Evolutionary conservation across 2,797 vertebrate species (phyloP), one percentile per base, ranked within the genome.

Genomic region (Trachurus trachurus): DNA sequence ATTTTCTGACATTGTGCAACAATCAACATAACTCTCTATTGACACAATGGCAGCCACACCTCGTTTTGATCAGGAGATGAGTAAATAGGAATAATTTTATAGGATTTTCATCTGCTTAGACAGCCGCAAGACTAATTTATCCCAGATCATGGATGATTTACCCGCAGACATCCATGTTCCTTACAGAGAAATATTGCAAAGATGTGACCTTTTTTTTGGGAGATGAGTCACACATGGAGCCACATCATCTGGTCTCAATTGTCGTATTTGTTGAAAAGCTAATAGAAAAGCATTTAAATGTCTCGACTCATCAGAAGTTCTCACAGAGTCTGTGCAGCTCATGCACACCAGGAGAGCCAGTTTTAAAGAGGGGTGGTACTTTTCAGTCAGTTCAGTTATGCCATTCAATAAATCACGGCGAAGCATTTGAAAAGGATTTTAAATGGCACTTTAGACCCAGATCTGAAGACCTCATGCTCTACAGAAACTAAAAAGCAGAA

Each of bases 11-110:
- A 78, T 85, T 69, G 82, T 89, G 88, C 83, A 89, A 90, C 85
- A 89, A 91, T 88, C 88, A 86, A 82, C 91, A 89, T 88, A 86
- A 88, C 85, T 93, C 85, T 88, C 61, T 81, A 79, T 85, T 85
- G 89, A 90, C 88, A 84, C 83, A 85, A 80, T 47, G 66, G 84
- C 86, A 79, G 73, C 89, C 91, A 88, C 89, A 84, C 88, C 88
- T 89, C 80, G 74, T 80, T 82, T 85, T 80, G 86, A 92, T 93
- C 88, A 84, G 85, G 84, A 91, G 78, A 92, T 88, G 88, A 90
- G 83, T 83, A 84, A 76, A 76, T 78, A 75, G 59, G 76, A 86
- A 90, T 85, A 82, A 85, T 26, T 86, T 90, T 83, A 85, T 81
- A 76, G 70, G 83, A 64, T 81, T 85, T 58, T 54, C 70, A 52